These are phyloP conservation scores for Manis javanica DNA, from an alignment of 2,797 vertebrate genomes.

Conservation along the genomic window DNA sequence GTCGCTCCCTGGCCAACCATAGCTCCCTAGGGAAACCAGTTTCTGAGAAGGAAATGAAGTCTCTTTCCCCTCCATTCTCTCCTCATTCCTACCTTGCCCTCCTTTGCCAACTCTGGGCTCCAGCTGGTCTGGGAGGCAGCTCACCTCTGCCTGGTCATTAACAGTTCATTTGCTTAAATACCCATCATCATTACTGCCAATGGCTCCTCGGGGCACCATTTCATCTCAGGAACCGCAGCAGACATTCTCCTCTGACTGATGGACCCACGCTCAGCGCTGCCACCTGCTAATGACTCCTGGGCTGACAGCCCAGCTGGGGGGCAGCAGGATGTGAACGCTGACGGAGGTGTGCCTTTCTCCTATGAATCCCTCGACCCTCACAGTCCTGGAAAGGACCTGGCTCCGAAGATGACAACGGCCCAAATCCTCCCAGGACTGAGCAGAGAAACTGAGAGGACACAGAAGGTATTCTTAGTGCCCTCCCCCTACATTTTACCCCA, in stretches of 20 bases:
- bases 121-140: constrained; percentile 89
- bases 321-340: constrained; percentile 31
- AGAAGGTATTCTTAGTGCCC: neutral
- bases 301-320: constrained; percentile 81
- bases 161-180: constrained; percentile 91
- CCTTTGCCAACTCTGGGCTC: constrained; percentile 82
- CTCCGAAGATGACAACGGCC: neutral
- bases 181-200: constrained; percentile 87
- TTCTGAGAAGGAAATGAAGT: constrained; percentile 58
- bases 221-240: constrained; percentile 84
- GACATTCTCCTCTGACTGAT: constrained; percentile 87
- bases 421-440: neutral
- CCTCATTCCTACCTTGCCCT: constrained; percentile 46
- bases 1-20: neutral
- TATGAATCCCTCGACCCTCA: constrained; percentile 62
- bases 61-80: constrained; percentile 6
- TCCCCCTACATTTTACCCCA: neutral
- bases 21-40: neutral
- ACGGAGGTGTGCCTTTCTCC: constrained; percentile 56
- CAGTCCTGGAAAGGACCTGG: constrained; percentile 17
- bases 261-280: constrained; percentile 75
- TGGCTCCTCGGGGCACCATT: constrained; percentile 84
- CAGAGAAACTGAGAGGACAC: neutral
- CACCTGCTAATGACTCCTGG: constrained; percentile 87
- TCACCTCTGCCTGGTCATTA: constrained; percentile 90